These are phyloP conservation scores for Heliconius aoede DNA, from an alignment of 2,888 invertebrate species.

Conservation along the genomic window DNA sequence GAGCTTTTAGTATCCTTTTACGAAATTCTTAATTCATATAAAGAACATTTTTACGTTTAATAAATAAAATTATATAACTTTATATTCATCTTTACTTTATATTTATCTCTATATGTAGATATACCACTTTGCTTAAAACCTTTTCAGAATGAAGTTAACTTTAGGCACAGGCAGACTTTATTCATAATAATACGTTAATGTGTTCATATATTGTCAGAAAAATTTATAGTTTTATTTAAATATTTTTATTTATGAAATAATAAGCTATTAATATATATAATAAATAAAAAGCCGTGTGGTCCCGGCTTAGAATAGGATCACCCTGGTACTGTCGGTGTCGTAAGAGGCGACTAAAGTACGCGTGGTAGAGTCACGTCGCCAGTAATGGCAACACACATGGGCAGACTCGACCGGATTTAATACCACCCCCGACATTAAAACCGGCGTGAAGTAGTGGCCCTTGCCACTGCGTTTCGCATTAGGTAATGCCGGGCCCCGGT, in stretches of 20 bases:
- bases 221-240: not conserved
- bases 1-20: constrained; percentile 21
- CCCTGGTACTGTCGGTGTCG: no score
- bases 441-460: no score
- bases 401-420: no score
- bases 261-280: no score
- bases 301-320: no score
- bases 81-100: not conserved
- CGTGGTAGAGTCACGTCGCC: no score
- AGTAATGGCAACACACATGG: no score
- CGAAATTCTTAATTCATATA: constrained; percentile 10
- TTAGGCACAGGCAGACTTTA: not conserved
- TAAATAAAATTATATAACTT: constrained; percentile 3
- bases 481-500: no score
- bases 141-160: not conserved
- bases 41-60: not conserved
- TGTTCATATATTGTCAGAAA: not conserved
- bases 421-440: no score
- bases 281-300: no score
- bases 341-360: no score
- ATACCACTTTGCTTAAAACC: not conserved
- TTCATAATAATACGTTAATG: not conserved
- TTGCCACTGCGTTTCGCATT: no score
- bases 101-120: not conserved
- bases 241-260: not conserved